Percentiles rank a stretch among this genome's conserved stretches.
Conservation (phyloP, 2,113 vertebrate genomes). For the Otis tarda region DNA sequence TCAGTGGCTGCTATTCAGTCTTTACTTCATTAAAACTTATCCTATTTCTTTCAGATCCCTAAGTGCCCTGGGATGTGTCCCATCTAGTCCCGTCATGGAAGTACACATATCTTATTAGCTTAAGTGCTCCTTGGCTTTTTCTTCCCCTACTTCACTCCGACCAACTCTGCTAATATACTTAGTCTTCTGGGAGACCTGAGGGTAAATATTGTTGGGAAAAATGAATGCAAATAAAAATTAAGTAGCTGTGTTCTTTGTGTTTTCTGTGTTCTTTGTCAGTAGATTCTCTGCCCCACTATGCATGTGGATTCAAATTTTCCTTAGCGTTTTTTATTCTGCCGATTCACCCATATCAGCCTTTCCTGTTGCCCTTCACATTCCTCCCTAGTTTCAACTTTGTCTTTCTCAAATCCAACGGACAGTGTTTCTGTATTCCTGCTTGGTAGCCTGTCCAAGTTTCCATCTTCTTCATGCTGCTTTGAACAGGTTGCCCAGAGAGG, state of each 20-base stretch:
- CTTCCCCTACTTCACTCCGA: neutral
- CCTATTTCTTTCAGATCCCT: neutral
- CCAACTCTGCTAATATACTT: neutral
- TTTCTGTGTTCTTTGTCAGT: neutral
- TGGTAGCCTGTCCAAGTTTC: neutral
- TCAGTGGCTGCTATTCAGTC: neutral
- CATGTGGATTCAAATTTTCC: neutral
- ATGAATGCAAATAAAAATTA: neutral
- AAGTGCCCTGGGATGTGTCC: neutral
- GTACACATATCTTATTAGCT: rapidly evolving
- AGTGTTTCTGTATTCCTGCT: neutral
- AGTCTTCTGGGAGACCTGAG: neutral
- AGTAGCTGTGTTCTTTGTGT: neutral
- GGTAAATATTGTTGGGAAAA: neutral
- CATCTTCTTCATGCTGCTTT: neutral
- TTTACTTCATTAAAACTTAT: neutral
- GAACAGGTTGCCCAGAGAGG: too few relatives aligned
- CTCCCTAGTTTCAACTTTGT: neutral
- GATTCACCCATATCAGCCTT: neutral
- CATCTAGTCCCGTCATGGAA: neutral
- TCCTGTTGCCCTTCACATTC: neutral
- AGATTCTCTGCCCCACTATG: neutral
- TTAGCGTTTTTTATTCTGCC: neutral
- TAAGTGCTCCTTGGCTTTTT: neutral
- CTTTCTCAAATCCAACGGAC: neutral